Base-by-base conservation (phyloP, 2,888 invertebrate species). In the Itoplectis maculator region DNA sequence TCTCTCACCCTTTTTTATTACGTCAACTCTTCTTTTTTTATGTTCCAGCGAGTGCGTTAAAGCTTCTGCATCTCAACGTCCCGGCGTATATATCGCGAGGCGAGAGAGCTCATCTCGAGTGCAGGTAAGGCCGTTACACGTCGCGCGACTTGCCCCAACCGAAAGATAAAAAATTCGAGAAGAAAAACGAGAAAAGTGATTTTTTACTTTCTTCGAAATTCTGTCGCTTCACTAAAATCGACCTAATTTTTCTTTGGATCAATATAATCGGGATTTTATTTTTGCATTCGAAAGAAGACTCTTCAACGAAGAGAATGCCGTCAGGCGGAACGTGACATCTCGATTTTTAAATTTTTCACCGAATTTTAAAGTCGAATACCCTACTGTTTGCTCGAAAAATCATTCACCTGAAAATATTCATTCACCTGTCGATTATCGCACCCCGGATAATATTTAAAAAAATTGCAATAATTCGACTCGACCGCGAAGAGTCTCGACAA, bases 41-140 rank as follows among this genome's bases (percentile, higher is more conserved):
- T 92, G 89, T 93, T 93, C 45, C 92, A 93, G 93, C 89, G 80
- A 89, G 88, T 73, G 91, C 90, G 79, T 89, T 94, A 88, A 92
- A 90, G 89, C 91, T 94, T 86, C 90, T 91, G 66, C 88, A 91
- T 80, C 90, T 94, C 83, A 89, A 87, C 82, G 93, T 94, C 56
- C 94, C 94, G 70, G 87, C 92, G 82, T 93, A 93, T 88, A 92
- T 92, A 84, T 84, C 92, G 65, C 91, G 89, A 83, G 94, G 93
- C 82, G 92, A 93, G 83, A 92, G 88, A 83, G 93, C 93, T 42
- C 88, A 91, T 73, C 92, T 94, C 73, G 90, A 93, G 85, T 94
- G 94, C 91, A 92, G 93, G 92, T 92, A 87, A 92, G 91, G 83
- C 87, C 18, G n/a, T n/a, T n/a, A 20, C 9, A 51, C 51, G 8